These are phyloP conservation scores for Epinephelus lanceolatus DNA, from an alignment of 2,113 vertebrate genomes.

Conservation along the genomic window DNA sequence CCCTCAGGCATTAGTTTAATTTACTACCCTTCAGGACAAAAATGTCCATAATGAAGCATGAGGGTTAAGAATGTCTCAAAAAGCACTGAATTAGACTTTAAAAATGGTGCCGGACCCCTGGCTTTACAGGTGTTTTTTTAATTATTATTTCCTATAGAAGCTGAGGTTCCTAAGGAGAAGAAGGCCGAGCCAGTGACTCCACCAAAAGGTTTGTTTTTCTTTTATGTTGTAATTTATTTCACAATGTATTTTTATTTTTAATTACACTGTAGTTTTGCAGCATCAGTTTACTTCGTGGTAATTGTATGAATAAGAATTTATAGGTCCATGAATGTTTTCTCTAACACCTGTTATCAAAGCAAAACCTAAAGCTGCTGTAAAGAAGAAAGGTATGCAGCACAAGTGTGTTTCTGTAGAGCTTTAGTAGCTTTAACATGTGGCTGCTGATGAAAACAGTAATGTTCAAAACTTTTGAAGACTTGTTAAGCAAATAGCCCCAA, in stretches of 20 bases:
- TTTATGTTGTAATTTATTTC: background rate
- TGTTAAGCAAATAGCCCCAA: background rate
- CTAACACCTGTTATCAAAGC: slow-evolving; percentile 27
- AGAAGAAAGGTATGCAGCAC: slow-evolving; percentile 58
- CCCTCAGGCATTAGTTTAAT: too few species aligned
- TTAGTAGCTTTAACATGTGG: background rate
- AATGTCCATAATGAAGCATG: too few species aligned
- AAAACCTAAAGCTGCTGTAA: slow-evolving; percentile 34
- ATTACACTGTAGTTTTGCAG: background rate
- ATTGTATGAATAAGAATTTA: background rate
- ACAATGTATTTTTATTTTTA: background rate
- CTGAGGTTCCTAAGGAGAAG: slow-evolving; percentile 57
- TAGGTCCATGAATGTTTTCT: slow-evolving; percentile 2
- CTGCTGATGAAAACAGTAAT: slow-evolving; percentile 1
- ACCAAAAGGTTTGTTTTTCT: slow-evolving; percentile 55
- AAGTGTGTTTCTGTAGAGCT: slow-evolving; percentile 1
- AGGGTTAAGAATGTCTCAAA: too few species aligned
- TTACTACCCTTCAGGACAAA: too few species aligned
- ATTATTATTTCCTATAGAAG: slow-evolving; percentile 15
- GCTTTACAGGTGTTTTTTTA: background rate
- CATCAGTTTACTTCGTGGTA: background rate
- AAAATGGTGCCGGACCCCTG: too few species aligned
- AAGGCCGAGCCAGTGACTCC: slow-evolving; percentile 47
- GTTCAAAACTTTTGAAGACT: background rate
- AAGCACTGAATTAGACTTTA: too few species aligned